Percentiles rank a stretch among this genome's conserved stretches.
These are phyloP conservation scores for Sicus ferrugineus DNA, from an alignment of 2,888 invertebrate genomes.

Conservation along the genomic window DNA sequence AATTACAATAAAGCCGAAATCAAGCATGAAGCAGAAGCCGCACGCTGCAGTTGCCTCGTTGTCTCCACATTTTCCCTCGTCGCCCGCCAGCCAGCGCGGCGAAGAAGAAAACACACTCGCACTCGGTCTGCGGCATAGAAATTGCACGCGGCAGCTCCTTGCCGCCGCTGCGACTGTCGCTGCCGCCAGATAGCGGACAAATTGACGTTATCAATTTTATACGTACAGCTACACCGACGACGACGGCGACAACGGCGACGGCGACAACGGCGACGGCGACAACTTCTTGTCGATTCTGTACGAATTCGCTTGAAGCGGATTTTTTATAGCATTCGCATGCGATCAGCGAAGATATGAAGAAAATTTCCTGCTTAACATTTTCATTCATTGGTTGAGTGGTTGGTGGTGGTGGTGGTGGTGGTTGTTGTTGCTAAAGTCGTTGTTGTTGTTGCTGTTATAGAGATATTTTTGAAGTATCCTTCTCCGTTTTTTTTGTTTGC, in stretches of 20 bases:
- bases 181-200: conserved; percentile 35
- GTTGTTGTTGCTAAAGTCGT: not conserved
- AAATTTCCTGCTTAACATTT: conserved; percentile 1
- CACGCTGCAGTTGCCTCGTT: not conserved
- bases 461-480: too few relatives aligned
- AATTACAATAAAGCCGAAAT: conserved; percentile 20
- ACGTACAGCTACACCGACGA: conserved; percentile 30
- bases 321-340: conserved; percentile 40
- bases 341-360: not conserved
- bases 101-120: not conserved
- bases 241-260: conserved; percentile 31
- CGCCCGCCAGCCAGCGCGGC: not conserved
- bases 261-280: conserved; percentile 3
- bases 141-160: not conserved
- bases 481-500: too few relatives aligned
- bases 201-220: conserved; percentile 44
- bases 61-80: conserved; percentile 1
- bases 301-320: conserved; percentile 35
- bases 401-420: not conserved
- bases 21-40: conserved; percentile 2
- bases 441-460: too few relatives aligned
- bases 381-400: not conserved
- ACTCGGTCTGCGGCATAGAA: too few relatives aligned
- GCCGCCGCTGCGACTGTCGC: not conserved
- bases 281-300: conserved; percentile 23